Evolutionary conservation across 2,888 invertebrate species (phyloP), one percentile per base, ranked within the genome.

Genomic region (Eilema griseolum): DNA sequence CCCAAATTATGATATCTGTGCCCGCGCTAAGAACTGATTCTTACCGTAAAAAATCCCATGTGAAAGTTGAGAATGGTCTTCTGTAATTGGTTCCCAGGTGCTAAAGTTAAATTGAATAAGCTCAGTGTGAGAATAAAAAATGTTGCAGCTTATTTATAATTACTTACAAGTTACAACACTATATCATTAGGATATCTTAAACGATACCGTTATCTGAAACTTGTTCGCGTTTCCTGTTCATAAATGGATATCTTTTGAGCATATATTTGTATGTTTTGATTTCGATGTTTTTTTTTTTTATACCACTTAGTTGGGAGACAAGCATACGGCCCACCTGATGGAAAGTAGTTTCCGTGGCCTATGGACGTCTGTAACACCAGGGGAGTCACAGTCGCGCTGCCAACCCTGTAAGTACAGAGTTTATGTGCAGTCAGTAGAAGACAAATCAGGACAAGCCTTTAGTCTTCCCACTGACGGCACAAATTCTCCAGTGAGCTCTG

Each of bases 171-270:
- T 52, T n/a, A n/a, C 52, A 52, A n/a, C 52, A 52, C n/a, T 20
- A n/a, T 62, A n/a, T 62, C 59, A 79, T 72, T 60, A 16, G 16
- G 26, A 60, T 28, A 16, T 60, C 14, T 26, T 60, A 2, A 20
- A 28, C 12, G 60, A 28, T 60, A 60, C 60, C 60, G 60, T 60
- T 60, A 60, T 24, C 28, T 20, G 14, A 31, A 8, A 60, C 60
- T 28, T 20, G 60, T 60, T 60, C 31, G 16, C 12, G 28, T 31
- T 61, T 61, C 28, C 61, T 31, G 52, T 52, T n/a, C 52, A 2
- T n/a, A 52, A 8, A 52, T 52, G 52, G 10, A 52, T 52, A 52
- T 52, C 52, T n/a, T 52, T 52, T 8, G 52, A n/a, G 8, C n/a
- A 52, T 52, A 10, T n/a, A 52, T 52, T n/a, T 52, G 10, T 46